Evolutionary conservation across 2,113 vertebrate genomes (phyloP).

Genomic region (Tonatia bakeri): DNA sequence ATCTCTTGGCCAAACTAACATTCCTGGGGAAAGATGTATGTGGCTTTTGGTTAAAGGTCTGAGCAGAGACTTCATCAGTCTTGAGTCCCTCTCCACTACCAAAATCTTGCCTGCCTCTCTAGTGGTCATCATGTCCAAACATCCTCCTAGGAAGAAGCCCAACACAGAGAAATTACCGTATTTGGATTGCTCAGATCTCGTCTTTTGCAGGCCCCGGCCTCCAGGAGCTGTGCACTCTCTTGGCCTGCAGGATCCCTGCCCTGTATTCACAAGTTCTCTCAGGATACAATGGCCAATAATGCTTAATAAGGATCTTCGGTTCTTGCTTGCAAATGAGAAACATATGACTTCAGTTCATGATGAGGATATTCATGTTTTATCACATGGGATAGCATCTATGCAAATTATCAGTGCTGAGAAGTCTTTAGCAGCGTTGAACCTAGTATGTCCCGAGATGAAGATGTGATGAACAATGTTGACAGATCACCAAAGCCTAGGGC

Average conservation of each 20-base stretch:
- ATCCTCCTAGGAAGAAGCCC: neutral
- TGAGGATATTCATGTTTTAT: neutral
- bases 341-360: neutral
- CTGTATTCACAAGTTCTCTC: neutral
- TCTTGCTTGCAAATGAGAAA: conserved; percentile 14
- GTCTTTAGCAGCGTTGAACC: neutral
- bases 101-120: neutral
- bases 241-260: neutral
- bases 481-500: neutral
- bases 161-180: neutral
- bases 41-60: neutral
- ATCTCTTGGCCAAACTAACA: neutral
- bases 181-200: neutral
- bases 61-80: neutral
- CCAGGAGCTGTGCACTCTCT: neutral
- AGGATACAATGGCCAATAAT: neutral
- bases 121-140: neutral
- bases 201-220: neutral
- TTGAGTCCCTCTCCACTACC: neutral
- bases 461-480: neutral
- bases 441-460: no score
- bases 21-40: neutral
- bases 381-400: neutral
- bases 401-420: neutral
- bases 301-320: neutral